phyloP scores from a whole-genome alignment of 2,888 invertebrate species.

The Cosmorhoe ocellata region DNA sequence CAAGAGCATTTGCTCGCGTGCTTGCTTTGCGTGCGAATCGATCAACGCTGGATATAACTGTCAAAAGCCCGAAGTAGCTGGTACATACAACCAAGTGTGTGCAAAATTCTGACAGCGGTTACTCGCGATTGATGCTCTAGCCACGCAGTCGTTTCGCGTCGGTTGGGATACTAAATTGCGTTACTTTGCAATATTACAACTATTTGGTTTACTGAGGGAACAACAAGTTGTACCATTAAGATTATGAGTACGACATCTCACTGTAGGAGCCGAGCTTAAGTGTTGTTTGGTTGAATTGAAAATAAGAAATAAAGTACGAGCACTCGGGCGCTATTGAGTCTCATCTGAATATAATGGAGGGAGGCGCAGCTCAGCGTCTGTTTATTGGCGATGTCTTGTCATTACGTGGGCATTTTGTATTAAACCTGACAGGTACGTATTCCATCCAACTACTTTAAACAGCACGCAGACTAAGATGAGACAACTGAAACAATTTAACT shows the following conservation, averaged over 20 bases:
- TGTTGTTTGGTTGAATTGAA: slow-evolving; percentile 20
- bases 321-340: slow-evolving; percentile 46
- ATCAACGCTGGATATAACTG: too few species aligned
- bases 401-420: slow-evolving; percentile 58
- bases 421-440: slow-evolving; percentile 36
- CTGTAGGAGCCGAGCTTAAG: slow-evolving; percentile 28
- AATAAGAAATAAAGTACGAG: slow-evolving; percentile 26
- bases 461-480: slow-evolving; percentile 4
- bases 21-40: too few species aligned
- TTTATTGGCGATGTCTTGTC: slow-evolving; percentile 58
- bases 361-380: slow-evolving; percentile 54
- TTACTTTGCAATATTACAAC: slow-evolving; percentile 1
- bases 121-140: too few species aligned
- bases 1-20: too few species aligned
- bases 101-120: too few species aligned
- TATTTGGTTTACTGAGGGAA: slow-evolving; percentile 25
- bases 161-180: too few species aligned
- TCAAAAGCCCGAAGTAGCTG: too few species aligned
- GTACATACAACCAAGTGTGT: too few species aligned
- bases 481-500: slow-evolving; percentile 1
- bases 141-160: too few species aligned
- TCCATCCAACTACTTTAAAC: slow-evolving; percentile 19
- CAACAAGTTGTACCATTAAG: slow-evolving; percentile 21
- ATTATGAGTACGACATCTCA: slow-evolving; percentile 49
- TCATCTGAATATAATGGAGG: slow-evolving; percentile 77